Evolutionary conservation across 2,113 vertebrate genomes (phyloP).

Genomic region (Sapayoa aenigma): DNA sequence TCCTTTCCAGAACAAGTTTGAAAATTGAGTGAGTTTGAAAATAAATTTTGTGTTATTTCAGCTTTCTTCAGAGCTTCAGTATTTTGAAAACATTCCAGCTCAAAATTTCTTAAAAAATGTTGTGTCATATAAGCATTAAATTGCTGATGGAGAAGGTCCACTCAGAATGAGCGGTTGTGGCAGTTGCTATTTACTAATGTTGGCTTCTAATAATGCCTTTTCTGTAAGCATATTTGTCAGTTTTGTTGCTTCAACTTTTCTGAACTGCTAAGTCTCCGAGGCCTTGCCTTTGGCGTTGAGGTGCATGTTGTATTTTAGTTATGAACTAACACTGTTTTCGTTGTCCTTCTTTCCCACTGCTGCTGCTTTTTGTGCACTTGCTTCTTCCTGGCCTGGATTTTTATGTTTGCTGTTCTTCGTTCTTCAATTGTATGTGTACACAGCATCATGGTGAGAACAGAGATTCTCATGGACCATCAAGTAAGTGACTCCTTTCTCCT

Average conservation of each 20-base stretch:
- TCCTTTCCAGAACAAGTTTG: not conserved
- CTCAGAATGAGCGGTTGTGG: not conserved
- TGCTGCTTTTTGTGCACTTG: slow-evolving; percentile 64
- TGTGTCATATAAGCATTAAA: not conserved
- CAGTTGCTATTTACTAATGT: slow-evolving; percentile 29
- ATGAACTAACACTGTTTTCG: slow-evolving; percentile 76
- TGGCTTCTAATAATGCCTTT: slow-evolving; percentile 17
- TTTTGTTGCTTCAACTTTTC: slow-evolving; percentile 43
- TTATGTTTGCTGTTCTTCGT: slow-evolving; percentile 70
- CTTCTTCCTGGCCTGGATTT: slow-evolving; percentile 76
- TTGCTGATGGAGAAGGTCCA: not conserved
- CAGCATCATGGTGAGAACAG: slow-evolving; percentile 85
- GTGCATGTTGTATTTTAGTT: slow-evolving; percentile 69
- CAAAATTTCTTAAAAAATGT: not conserved
- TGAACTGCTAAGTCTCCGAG: not conserved
- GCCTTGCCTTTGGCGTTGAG: slow-evolving; percentile 15
- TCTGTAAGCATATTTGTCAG: not conserved
- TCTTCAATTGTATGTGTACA: slow-evolving; percentile 67
- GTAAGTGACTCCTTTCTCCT: slow-evolving; percentile 76
- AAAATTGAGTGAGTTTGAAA: not conserved
- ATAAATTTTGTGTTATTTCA: not conserved
- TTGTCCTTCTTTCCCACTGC: slow-evolving; percentile 72
- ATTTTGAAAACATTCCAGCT: not conserved
- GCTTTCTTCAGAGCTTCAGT: not conserved
- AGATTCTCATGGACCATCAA: slow-evolving; percentile 80